These are phyloP conservation scores for Papilio helenus DNA, from an alignment of 1,140 invertebrate genomes.

Conservation along the genomic window DNA sequence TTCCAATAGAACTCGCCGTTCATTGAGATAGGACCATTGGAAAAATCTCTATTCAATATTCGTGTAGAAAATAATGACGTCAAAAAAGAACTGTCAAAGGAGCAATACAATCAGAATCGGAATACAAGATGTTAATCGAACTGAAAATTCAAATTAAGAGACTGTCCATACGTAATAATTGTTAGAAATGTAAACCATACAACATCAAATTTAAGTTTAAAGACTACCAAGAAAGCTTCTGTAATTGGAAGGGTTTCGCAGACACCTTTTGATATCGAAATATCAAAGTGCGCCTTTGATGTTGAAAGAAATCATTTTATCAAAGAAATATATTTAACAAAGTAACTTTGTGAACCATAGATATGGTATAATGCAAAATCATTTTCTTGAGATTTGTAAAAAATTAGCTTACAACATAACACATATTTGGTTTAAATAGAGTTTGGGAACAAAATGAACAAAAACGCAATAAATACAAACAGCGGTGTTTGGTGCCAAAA, in stretches of 20 bases:
- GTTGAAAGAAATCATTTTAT: slow-evolving; percentile 28
- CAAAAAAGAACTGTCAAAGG: slow-evolving; percentile 23
- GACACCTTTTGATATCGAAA: slow-evolving; percentile 38
- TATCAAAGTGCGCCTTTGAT: slow-evolving; percentile 33
- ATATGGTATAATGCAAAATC: slow-evolving; percentile 21
- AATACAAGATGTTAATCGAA: slow-evolving; percentile 30
- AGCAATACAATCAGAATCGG: slow-evolving; percentile 33
- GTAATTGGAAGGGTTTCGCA: slow-evolving; percentile 38
- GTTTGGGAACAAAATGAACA: slow-evolving; percentile 24
- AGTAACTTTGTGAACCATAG: not conserved
- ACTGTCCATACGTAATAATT: slow-evolving; percentile 26
- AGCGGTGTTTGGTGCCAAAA: slow-evolving; percentile 34
- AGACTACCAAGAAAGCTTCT: slow-evolving; percentile 33
- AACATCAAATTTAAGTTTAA: slow-evolving; percentile 31
- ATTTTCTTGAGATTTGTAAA: not conserved
- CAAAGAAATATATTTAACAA: slow-evolving; percentile 22
- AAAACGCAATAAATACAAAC: slow-evolving; percentile 30
- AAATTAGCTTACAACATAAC: not conserved
- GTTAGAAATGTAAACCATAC: slow-evolving; percentile 31
- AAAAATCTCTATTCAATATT: slow-evolving; percentile 32
- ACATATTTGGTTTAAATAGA: slow-evolving; percentile 29
- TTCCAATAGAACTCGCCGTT: slow-evolving; percentile 25
- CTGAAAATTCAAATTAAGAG: slow-evolving; percentile 20
- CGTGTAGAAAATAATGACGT: slow-evolving; percentile 34
- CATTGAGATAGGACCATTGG: slow-evolving; percentile 30